A percentile compares a stretch with the other conserved stretches of the same genome.
Evolutionary conservation across 2,113 vertebrate genomes (phyloP).

Genomic region (Chionodraco myersi): DNA sequence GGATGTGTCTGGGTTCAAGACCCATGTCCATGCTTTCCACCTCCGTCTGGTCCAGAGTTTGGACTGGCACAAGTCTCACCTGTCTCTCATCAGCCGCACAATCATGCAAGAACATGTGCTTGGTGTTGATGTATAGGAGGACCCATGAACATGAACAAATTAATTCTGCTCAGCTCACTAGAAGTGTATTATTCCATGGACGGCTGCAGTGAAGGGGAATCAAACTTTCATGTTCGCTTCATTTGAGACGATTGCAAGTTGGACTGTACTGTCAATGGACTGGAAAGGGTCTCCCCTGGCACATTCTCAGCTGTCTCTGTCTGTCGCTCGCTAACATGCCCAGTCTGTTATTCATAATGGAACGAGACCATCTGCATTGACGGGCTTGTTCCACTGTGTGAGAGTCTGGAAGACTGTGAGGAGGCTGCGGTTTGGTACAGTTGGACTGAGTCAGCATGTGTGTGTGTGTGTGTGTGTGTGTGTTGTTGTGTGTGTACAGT

Average conservation of each 20-base stretch:
- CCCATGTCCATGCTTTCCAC: conserved; percentile 3
- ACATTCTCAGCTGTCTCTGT: conserved; percentile 74
- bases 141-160: not conserved
- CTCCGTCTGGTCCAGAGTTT: conserved; percentile 32
- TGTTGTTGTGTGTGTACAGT: too few species aligned
- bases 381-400: conserved; percentile 72
- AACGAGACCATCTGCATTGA: conserved; percentile 67
- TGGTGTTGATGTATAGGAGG: not conserved
- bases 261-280: conserved; percentile 19
- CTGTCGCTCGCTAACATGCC: conserved; percentile 47
- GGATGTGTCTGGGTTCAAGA: conserved; percentile 25
- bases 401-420: conserved; percentile 52
- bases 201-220: conserved; percentile 11
- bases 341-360: conserved; percentile 67
- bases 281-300: conserved; percentile 41
- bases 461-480: not conserved
- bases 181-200: conserved; percentile 19
- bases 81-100: conserved; percentile 31
- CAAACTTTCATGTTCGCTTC: conserved; percentile 2
- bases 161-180: not conserved
- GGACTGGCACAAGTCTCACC: conserved; percentile 13
- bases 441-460: conserved; percentile 46
- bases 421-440: conserved; percentile 65
- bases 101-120: conserved; percentile 16
- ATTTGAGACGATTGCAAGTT: conserved; percentile 44